Evolutionary conservation across 2,888 invertebrate genomes (phyloP).

Genomic region (Dorcus parallelipipedus): DNA sequence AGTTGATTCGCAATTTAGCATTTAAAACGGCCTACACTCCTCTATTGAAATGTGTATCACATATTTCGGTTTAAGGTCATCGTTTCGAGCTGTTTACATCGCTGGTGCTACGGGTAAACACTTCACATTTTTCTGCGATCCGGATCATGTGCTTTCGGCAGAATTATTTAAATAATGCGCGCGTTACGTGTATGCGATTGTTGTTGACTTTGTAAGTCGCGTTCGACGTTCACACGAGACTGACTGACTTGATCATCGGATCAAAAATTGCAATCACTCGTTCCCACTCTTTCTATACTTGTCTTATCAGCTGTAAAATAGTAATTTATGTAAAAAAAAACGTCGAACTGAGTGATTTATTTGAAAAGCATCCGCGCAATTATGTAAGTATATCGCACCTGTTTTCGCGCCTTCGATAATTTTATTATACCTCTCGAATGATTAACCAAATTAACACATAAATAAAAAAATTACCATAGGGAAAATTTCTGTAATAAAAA

Average conservation of each 20-base stretch:
- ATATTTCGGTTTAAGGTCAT: conserved; percentile 15
- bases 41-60: conserved; percentile 11
- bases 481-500: too few species aligned
- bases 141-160: background rate
- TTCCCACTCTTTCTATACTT: conserved; percentile 11
- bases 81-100: conserved; percentile 1
- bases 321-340: too few species aligned
- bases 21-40: conserved; percentile 26
- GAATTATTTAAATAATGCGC: background rate
- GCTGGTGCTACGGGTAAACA: background rate
- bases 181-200: too few species aligned
- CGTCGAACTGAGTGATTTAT: too few species aligned
- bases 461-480: too few species aligned
- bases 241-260: conserved; percentile 12
- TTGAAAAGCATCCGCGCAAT: too few species aligned
- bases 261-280: conserved; percentile 16
- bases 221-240: conserved; percentile 9
- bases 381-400: too few species aligned
- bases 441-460: too few species aligned
- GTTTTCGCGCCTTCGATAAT: too few species aligned
- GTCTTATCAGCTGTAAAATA: background rate
- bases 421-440: too few species aligned
- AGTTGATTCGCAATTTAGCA: conserved; percentile 26
- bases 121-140: too few species aligned
- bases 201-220: background rate